These are phyloP conservation scores for Eupithecia exiguata DNA, from an alignment of 2,888 invertebrate species.

Conservation along the genomic window DNA sequence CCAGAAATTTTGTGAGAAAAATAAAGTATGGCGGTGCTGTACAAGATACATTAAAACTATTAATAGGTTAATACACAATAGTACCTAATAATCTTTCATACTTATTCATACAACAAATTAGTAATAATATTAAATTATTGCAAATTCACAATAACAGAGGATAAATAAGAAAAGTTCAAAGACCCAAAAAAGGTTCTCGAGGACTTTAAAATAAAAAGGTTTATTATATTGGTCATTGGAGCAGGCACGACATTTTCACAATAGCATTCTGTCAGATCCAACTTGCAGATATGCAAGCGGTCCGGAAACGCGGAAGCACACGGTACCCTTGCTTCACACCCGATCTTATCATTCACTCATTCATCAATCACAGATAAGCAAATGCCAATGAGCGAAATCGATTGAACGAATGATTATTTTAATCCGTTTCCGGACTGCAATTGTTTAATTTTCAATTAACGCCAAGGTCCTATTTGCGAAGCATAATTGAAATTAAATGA, in stretches of 20 bases:
- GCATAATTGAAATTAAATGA: constrained; percentile 24
- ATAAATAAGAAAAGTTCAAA: background rate
- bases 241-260: background rate
- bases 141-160: background rate
- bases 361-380: constrained; percentile 47
- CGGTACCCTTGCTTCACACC: constrained; percentile 12
- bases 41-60: too few relatives aligned
- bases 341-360: constrained; percentile 26
- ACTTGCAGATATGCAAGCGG: constrained; percentile 1
- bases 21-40: too few relatives aligned
- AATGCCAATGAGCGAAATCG: constrained; percentile 51
- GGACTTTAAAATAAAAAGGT: background rate
- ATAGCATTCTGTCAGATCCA: background rate
- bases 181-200: background rate
- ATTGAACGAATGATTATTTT: constrained; percentile 40
- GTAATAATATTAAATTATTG: too few relatives aligned
- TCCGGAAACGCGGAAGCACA: constrained; percentile 19
- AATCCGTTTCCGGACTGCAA: constrained; percentile 52
- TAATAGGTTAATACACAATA: too few relatives aligned
- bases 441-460: constrained; percentile 50
- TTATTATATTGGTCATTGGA: background rate
- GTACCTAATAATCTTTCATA: too few relatives aligned
- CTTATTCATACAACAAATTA: too few relatives aligned
- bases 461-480: constrained; percentile 50
- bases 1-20: too few relatives aligned